Conservation (phyloP, 2,888 invertebrate genomes). For the Cremastinae sp. region DNA sequence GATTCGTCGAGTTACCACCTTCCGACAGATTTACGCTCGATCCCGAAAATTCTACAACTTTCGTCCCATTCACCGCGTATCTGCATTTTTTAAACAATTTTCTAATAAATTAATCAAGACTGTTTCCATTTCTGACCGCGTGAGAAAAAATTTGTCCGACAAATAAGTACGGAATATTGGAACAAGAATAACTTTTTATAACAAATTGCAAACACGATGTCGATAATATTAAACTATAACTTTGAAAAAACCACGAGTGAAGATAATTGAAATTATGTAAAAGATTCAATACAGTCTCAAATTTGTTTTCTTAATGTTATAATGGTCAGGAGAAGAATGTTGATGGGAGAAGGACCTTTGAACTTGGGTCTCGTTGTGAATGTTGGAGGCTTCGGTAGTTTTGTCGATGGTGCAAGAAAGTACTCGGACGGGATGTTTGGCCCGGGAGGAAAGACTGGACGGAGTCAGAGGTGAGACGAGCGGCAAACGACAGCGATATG, state of each 20-base stretch:
- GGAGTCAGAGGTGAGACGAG: slow-evolving; percentile 60
- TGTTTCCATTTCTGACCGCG: no score
- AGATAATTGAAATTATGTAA: no score
- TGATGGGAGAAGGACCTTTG: slow-evolving; percentile 66
- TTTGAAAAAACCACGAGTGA: no score
- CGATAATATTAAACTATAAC: no score
- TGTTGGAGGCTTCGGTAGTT: slow-evolving; percentile 32
- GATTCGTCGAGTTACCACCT: slow-evolving; percentile 59
- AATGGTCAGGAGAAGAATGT: no score
- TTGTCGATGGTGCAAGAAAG: slow-evolving; percentile 51
- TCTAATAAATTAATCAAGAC: no score
- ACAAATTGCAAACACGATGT: no score
- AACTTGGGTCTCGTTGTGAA: slow-evolving; percentile 60
- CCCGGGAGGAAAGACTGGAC: slow-evolving; percentile 55
- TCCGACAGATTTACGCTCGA: slow-evolving; percentile 65
- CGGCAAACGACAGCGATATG: slow-evolving; percentile 68
- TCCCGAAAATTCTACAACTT: slow-evolving; percentile 67
- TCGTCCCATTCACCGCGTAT: slow-evolving; percentile 66
- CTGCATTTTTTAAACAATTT: slow-evolving; percentile 60
- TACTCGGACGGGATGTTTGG: slow-evolving; percentile 52
- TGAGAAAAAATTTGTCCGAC: background rate
- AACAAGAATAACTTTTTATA: no score
- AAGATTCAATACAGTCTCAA: no score
- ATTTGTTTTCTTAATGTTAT: no score
- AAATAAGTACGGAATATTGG: no score